phyloP scores from a whole-genome alignment of 2,888 invertebrate genomes.

The Dynastes grantii region DNA sequence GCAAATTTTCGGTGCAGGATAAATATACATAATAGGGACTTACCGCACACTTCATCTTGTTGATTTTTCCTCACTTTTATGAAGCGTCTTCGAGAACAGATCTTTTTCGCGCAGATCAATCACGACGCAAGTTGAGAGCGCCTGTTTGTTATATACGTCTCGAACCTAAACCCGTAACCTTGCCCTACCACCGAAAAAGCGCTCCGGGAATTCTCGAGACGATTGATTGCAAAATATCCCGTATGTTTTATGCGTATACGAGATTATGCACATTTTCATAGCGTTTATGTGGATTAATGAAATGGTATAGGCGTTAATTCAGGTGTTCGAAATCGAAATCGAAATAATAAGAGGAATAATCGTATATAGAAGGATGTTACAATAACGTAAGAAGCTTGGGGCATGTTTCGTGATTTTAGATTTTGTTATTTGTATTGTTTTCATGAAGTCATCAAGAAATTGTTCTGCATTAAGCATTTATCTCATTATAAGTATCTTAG shows the following conservation, averaged over 20 bases:
- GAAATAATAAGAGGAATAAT: no score
- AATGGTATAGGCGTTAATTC: no score
- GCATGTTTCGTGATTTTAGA: no score
- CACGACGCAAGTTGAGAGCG: conserved; percentile 22
- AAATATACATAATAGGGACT: background rate
- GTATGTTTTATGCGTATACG: background rate
- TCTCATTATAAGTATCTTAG: no score
- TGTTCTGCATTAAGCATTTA: no score
- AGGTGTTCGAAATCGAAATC: no score
- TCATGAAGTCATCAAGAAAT: no score
- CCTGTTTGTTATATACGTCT: conserved; percentile 37
- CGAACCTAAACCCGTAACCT: conserved; percentile 35
- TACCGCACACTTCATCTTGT: conserved; percentile 34
- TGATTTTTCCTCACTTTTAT: conserved; percentile 17
- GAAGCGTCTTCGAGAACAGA: background rate
- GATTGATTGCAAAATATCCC: conserved; percentile 26
- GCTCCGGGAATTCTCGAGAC: conserved; percentile 42
- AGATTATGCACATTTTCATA: no score
- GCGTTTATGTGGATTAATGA: no score
- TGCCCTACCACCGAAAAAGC: conserved; percentile 45
- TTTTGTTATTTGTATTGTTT: no score
- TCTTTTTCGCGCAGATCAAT: conserved; percentile 28
- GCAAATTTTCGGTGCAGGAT: background rate
- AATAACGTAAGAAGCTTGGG: no score
- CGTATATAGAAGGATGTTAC: no score